A percentile compares a stretch with the other conserved stretches of the same genome.
phyloP scores from a whole-genome alignment of 2,113 vertebrate species.

The Himantopus leucocephalus region DNA sequence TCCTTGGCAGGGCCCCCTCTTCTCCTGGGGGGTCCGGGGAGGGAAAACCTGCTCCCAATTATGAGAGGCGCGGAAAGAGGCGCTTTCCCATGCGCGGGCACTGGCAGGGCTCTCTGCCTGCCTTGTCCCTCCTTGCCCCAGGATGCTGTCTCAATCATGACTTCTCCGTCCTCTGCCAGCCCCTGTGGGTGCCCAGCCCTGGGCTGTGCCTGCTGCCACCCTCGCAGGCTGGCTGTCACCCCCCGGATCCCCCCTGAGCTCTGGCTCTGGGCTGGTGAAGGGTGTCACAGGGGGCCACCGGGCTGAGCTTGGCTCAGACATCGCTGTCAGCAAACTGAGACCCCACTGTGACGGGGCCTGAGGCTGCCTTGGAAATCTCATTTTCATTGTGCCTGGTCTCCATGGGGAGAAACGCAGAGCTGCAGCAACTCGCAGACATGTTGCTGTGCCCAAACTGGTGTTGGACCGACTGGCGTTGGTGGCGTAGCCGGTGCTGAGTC shows the following conservation, averaged over 20 bases:
- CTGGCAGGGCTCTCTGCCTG: background rate
- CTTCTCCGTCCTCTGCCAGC: background rate
- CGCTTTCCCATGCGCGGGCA: conserved; percentile 21
- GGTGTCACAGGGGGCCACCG: fast-evolving
- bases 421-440: fast-evolving
- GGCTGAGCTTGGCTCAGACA: background rate
- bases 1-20: background rate
- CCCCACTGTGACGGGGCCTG: background rate
- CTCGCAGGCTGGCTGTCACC: background rate
- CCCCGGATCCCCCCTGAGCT: background rate
- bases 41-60: conserved; percentile 49
- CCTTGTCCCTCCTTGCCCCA: background rate
- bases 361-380: background rate
- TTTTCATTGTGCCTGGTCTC: background rate
- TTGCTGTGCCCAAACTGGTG: background rate
- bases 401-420: background rate
- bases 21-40: conserved; percentile 41
- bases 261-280: background rate
- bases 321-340: background rate
- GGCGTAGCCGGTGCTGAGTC: background rate
- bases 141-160: background rate
- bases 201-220: background rate
- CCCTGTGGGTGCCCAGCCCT: background rate
- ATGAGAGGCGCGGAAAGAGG: background rate
- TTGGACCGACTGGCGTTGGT: background rate